Evolutionary conservation across 2,797 vertebrate species (phyloP), one percentile per base, ranked within the genome.

Genomic region (Argentina silus): DNA sequence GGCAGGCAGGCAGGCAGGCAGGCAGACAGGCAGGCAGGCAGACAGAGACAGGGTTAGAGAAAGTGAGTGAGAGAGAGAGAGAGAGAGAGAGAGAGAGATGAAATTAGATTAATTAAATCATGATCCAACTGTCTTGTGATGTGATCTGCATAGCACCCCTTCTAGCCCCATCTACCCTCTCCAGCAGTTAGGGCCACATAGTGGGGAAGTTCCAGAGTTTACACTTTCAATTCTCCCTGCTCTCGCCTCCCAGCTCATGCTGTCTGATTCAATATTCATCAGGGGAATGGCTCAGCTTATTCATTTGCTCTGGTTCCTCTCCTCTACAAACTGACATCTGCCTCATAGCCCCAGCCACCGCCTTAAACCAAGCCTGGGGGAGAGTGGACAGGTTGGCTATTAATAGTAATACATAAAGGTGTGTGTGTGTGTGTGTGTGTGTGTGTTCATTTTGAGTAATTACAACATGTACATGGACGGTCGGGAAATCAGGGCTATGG

Each of bases 251-350:
- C 21, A 76, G 69, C 60, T 68, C 47, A 55, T 36, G 17, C 51
- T 17, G 7, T 69, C 48, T 67, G 73, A 17, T 66, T 67, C 67
- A 67, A 21, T 63, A 43, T 67, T 79, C 64, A 69, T 79, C 80
- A 81, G 42, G 50, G 36, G 19, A 64, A 36, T 36, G 50, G 11
- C 45, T 50, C 44, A 17, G 48, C 9, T 69, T 23, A 57, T 69
- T 51, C 45, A 42, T 77, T 72, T 67, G 42, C 66, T 70, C 42
- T 56, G 8, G n/a, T 11, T 42, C 42, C 51, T 56, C 67, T 12
- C 8, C 69, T 12, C 8, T 69, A 19, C 60, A 43, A 63, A 15
- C 27, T 42, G 17, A 42, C 8, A 43, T 63, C 27, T 63, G 15
- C 61, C 23, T 60, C 57, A 60, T 11, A 23, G 19, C 19, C 19